Conservation (phyloP, 2,797 vertebrate genomes). For the Spea hammondii region DNA sequence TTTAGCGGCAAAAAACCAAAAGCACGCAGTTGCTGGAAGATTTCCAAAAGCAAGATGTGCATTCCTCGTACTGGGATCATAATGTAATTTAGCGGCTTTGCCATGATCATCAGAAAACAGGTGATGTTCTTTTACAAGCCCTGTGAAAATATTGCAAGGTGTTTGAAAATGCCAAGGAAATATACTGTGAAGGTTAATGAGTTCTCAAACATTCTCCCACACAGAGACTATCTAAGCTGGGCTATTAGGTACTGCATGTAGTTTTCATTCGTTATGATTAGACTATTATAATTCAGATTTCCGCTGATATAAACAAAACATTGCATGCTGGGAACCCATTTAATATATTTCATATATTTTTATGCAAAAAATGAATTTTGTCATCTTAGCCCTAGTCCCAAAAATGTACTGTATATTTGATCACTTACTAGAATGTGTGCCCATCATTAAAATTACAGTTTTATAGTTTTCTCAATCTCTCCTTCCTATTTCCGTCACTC, state of each 20-base stretch:
- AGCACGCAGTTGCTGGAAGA: constrained; percentile 19
- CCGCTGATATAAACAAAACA: too few relatives aligned
- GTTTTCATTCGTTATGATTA: not conserved
- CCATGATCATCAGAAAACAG: constrained; percentile 24
- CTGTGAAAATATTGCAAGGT: constrained; percentile 28
- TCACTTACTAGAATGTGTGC: too few relatives aligned
- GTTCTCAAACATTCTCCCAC: constrained; percentile 32
- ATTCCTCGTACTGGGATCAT: constrained; percentile 20
- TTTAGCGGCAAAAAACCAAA: constrained; percentile 21
- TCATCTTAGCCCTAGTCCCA: too few relatives aligned
- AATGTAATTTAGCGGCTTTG: constrained; percentile 23
- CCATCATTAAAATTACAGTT: too few relatives aligned
- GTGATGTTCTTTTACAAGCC: constrained; percentile 24
- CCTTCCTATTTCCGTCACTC: too few relatives aligned
- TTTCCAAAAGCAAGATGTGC: constrained; percentile 24
- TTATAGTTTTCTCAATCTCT: too few relatives aligned
- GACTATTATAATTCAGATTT: not conserved
- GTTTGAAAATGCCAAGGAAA: constrained; percentile 30
- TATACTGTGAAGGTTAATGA: constrained; percentile 42
- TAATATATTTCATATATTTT: too few relatives aligned
- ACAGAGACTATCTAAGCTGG: constrained; percentile 14
- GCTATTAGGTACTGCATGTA: not conserved
- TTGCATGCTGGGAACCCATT: too few relatives aligned
- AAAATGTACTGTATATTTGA: too few relatives aligned
- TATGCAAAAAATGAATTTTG: too few relatives aligned